Percentiles rank a stretch among this genome's conserved stretches.
Conservation (phyloP, 1,140 invertebrate genomes). For the Atta colombica region DNA sequence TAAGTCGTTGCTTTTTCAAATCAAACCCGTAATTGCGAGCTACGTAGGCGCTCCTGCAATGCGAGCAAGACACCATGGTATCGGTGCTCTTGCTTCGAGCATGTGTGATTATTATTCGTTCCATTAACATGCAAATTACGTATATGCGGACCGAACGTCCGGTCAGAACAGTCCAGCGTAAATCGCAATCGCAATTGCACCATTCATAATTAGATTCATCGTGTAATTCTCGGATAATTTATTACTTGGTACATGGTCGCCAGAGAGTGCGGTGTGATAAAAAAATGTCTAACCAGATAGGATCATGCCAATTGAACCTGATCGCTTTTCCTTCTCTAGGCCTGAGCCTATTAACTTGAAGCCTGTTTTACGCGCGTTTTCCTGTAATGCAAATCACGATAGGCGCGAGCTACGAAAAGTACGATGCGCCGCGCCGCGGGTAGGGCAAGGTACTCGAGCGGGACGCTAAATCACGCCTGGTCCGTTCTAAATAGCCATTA, state of each 20-base stretch:
- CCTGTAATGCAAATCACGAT: slow-evolving; percentile 24
- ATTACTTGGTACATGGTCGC: slow-evolving; percentile 14
- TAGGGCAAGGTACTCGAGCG: slow-evolving; percentile 32
- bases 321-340: not conserved
- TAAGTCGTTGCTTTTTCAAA: not conserved
- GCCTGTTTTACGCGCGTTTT: slow-evolving; percentile 29
- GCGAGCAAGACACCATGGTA: not conserved
- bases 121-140: slow-evolving; percentile 60
- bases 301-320: slow-evolving; percentile 1
- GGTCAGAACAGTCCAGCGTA: not conserved
- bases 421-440: not conserved
- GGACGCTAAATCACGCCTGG: slow-evolving; percentile 57
- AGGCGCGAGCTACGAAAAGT: slow-evolving; percentile 37
- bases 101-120: slow-evolving; percentile 56
- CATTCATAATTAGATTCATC: slow-evolving; percentile 58
- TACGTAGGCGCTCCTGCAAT: not conserved
- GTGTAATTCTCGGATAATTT: slow-evolving; percentile 51
- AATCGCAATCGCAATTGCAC: slow-evolving; percentile 57
- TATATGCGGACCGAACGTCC: slow-evolving; percentile 29
- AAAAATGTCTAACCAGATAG: slow-evolving; percentile 21
- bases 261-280: slow-evolving; percentile 7
- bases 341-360: not conserved
- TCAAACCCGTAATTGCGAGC: slow-evolving; percentile 13
- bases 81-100: slow-evolving; percentile 28
- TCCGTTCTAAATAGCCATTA: slow-evolving; percentile 57